Evolutionary conservation across 2,113 vertebrate genomes (phyloP), one percentile per base, ranked within the genome.

Genomic region (Helogale parvula): DNA sequence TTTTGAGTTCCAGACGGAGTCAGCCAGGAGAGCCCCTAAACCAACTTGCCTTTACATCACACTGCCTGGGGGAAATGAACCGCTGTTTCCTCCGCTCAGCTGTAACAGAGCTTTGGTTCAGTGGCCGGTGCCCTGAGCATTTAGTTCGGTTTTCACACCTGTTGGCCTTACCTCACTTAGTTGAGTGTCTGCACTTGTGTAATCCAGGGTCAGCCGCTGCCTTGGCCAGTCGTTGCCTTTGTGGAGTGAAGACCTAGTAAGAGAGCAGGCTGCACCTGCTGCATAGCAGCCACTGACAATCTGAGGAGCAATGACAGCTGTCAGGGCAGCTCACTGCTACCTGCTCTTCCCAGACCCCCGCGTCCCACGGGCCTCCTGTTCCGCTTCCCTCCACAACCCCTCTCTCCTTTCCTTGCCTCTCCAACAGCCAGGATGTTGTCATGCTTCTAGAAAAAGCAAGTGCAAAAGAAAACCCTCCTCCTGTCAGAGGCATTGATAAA

Each of bases 111-210:
- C 93, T 97, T 96, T 97, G 96, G 98, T 98, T 96, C 98, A 98
- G 97, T 97, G 95, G 90, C 98, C 93, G 98, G 97, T 98, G 97
- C 96, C 93, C 96, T 65, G 94, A 95, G 91, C 72, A 0, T 97
- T 96, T 98, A 96, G 96, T 96, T 97, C 80, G n/a, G 74, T 98
- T 98, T 98, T 98, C 98, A 98, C 99, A 99, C 98, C 99, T 99
- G 98, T 98, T 97, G 98, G 98, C 97, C 99, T 99, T 99, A 99
- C 99, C 99, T 99, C 99, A 99, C 99, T 99, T 97, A 98, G 98
- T 93, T 74, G 98, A 98, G 98, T 97, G 98, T 98, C 98, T 98
- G 98, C 98, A 97, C 98, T 99, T 98, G 98, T 98, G 97, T 99
- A 98, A 99, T 99, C 99, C 99, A 97, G 98, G 98, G 98, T 98